These are phyloP conservation scores for Gryllus bimaculatus DNA, from an alignment of 1,140 invertebrate genomes.

Conservation along the genomic window DNA sequence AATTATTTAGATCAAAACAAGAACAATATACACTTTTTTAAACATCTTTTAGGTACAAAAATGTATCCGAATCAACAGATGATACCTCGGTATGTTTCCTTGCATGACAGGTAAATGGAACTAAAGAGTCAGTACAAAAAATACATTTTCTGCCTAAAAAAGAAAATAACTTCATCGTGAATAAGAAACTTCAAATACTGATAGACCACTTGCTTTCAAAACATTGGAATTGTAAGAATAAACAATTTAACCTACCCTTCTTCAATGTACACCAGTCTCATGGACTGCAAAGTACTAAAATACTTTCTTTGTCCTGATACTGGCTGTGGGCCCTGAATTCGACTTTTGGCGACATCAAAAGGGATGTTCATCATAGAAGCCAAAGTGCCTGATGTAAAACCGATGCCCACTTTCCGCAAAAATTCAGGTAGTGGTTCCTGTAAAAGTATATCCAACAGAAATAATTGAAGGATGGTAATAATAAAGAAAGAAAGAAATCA, in stretches of 20 bases:
- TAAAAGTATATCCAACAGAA: conserved; percentile 23
- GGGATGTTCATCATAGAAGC: conserved; percentile 86
- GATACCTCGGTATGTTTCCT: too few species aligned
- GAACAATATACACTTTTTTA: too few species aligned
- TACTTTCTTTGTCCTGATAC: conserved; percentile 63
- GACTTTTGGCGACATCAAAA: conserved; percentile 90
- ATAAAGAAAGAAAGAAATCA: background rate
- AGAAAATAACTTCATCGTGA: too few species aligned
- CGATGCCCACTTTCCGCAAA: conserved; percentile 60
- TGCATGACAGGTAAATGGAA: too few species aligned
- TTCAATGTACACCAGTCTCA: conserved; percentile 65
- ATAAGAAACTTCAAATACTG: too few species aligned
- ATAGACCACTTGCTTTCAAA: too few species aligned
- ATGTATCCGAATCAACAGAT: too few species aligned
- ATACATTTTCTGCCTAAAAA: too few species aligned
- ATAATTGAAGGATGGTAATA: background rate
- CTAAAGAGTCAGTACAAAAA: too few species aligned
- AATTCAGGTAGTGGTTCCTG: conserved; percentile 62
- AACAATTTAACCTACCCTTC: conserved; percentile 59
- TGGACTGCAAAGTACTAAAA: conserved; percentile 59
- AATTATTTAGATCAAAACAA: too few species aligned
- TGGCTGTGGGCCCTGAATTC: conserved; percentile 87
- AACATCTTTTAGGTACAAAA: too few species aligned
- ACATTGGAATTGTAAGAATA: too few species aligned
- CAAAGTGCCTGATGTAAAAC: conserved; percentile 73